Conservation (phyloP, 2,888 invertebrate species). For the Pandemis heparana region DNA sequence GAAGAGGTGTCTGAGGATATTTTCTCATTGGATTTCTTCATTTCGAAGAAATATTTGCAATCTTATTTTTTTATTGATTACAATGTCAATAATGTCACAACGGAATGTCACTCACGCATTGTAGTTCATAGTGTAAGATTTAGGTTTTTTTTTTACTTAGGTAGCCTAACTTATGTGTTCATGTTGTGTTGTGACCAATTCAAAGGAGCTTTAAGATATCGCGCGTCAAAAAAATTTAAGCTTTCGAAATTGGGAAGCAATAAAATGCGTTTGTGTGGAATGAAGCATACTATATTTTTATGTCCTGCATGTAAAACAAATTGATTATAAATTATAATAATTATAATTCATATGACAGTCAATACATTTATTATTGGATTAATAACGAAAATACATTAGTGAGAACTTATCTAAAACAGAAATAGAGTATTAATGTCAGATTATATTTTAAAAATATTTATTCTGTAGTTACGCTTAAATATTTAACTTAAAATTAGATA, state of each 20-base stretch:
- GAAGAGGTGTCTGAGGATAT: constrained; percentile 59
- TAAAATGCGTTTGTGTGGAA: constrained; percentile 24
- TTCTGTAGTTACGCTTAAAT: constrained; percentile 35
- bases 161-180: too few species aligned
- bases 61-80: background rate
- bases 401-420: constrained; percentile 19
- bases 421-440: constrained; percentile 18
- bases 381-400: constrained; percentile 16
- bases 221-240: background rate
- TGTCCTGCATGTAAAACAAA: constrained; percentile 39
- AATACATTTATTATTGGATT: constrained; percentile 26
- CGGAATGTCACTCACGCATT: too few species aligned
- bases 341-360: constrained; percentile 22
- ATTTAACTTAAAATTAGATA: constrained; percentile 39
- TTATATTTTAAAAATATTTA: constrained; percentile 26
- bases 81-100: constrained; percentile 11
- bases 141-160: too few species aligned
- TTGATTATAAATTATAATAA: background rate
- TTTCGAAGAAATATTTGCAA: constrained; percentile 32
- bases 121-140: too few species aligned
- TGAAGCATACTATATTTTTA: constrained; percentile 37
- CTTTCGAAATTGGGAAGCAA: background rate
- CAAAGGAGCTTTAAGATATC: too few species aligned
- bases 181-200: too few species aligned
- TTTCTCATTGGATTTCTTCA: constrained; percentile 56